Evolutionary conservation across 2,888 invertebrate species (phyloP), one percentile per base, ranked within the genome.

Genomic region (Catotricha subobsoleta): DNA sequence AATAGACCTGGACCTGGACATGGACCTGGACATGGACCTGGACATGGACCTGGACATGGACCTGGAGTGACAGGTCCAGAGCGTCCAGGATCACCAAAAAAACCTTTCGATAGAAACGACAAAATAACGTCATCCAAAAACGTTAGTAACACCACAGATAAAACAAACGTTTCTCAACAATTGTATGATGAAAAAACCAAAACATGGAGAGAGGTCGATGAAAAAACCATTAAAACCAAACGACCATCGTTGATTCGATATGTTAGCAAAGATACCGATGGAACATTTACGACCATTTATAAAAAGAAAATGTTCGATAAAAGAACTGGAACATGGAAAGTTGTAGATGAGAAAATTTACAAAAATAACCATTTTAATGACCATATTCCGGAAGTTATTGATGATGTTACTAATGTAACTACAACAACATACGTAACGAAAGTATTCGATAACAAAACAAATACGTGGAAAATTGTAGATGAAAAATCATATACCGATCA

Each of bases 271-370:
- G 60, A 57, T 15, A 50, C 55, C n/a, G 62, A 63, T 48, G 63
- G 63, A 18, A 55, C 51, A 16, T 56, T 53, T 15, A 61, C 60
- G 43, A 55, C 62, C 10, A 62, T 58, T 8, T 63, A 62, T 43
- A 63, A 63, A 47, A 60, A 60, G 46, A 63, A 63, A 52, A 54
- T 63, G 40, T 62, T 55, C 48, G 63, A 63, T 50, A 54, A 54
- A 41, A 54, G 54, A 44, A 57, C 55, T 45, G 61, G 61, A 48
- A 55, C 54, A 47, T 63, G 63, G 63, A 59, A 57, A 46, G 57
- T 67, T 35, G 58, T 67, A 43, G 69, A 70, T 48, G 68, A 70
- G 48, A 67, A 66, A 52, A 62, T 65, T 8, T 66, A 68, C 42
- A 64, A 67, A 47, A 64, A 65, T 49, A 28, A 41, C 47, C 56